These are phyloP conservation scores for Condylostylus longicornis DNA, from an alignment of 1,140 invertebrate species.

Conservation along the genomic window DNA sequence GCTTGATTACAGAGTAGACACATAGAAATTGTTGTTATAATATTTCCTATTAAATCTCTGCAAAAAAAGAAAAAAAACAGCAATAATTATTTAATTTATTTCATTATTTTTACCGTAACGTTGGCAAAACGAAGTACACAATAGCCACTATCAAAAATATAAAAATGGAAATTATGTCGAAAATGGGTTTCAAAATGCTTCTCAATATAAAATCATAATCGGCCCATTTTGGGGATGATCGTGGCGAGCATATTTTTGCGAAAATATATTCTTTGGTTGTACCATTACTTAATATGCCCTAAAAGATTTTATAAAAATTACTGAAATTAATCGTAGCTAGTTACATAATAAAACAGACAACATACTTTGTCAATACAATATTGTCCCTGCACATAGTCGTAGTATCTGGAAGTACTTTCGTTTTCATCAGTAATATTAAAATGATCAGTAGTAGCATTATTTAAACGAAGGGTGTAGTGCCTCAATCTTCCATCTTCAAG, in stretches of 20 bases:
- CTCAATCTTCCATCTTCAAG: slow-evolving; percentile 50
- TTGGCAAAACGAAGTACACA: slow-evolving; percentile 71
- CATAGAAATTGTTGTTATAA: slow-evolving; percentile 60
- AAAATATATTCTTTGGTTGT: slow-evolving; percentile 36
- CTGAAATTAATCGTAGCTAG: neutral
- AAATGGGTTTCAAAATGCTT: slow-evolving; percentile 57
- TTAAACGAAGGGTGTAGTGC: slow-evolving; percentile 50
- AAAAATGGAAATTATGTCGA: slow-evolving; percentile 52
- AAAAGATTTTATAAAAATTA: neutral
- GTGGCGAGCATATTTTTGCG: slow-evolving; percentile 58
- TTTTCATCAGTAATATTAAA: slow-evolving; percentile 25
- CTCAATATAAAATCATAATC: slow-evolving; percentile 54
- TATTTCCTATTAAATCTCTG: slow-evolving; percentile 65
- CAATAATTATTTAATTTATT: neutral
- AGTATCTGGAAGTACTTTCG: slow-evolving; percentile 34
- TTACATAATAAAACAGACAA: neutral
- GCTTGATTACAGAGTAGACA: slow-evolving; percentile 59
- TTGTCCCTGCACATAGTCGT: slow-evolving; percentile 55
- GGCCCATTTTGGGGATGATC: slow-evolving; percentile 47
- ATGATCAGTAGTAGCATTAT: slow-evolving; percentile 34
- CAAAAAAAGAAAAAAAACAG: slow-evolving; percentile 9
- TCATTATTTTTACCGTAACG: slow-evolving; percentile 34
- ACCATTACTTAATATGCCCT: slow-evolving; percentile 19
- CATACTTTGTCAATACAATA: slow-evolving; percentile 64
- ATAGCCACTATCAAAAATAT: slow-evolving; percentile 57